These are phyloP conservation scores for Tarsius wallacei DNA, from an alignment of 2,797 vertebrate genomes.

Conservation along the genomic window DNA sequence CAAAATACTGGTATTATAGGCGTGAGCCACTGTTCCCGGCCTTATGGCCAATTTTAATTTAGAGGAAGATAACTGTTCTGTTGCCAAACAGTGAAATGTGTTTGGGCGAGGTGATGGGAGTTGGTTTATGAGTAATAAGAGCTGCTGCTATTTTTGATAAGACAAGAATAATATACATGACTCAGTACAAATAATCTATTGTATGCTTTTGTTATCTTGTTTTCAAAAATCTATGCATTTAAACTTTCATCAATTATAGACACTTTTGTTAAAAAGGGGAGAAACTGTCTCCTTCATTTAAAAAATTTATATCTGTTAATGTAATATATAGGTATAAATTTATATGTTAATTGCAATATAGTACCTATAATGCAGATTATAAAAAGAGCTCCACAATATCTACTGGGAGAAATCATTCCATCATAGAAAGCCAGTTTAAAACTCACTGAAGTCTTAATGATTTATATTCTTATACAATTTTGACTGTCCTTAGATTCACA, in stretches of 20 bases:
- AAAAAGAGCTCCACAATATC: background rate
- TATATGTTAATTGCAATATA: background rate
- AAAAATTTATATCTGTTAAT: background rate
- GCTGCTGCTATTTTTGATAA: conserved; percentile 25
- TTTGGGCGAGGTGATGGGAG: background rate
- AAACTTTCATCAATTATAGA: background rate
- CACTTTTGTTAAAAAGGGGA: background rate
- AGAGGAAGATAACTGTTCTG: conserved; percentile 44
- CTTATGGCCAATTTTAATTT: conserved; percentile 49
- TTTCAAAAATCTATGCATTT: conserved; percentile 10
- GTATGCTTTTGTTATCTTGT: background rate
- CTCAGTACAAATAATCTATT: conserved; percentile 51
- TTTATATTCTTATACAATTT: background rate
- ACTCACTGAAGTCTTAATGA: background rate
- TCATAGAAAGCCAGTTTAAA: background rate
- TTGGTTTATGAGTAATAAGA: conserved; percentile 26
- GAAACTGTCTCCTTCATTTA: background rate
- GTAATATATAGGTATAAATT: background rate
- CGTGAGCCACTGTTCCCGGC: too few species aligned
- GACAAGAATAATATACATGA: conserved; percentile 43
- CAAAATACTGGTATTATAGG: too few species aligned
- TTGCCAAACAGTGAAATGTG: conserved; percentile 45
- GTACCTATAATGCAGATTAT: background rate
- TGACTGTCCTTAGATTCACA: background rate
- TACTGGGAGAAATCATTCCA: background rate